Evolutionary conservation across 2,113 vertebrate species (phyloP).

Genomic region (Scytalopus superciliaris): DNA sequence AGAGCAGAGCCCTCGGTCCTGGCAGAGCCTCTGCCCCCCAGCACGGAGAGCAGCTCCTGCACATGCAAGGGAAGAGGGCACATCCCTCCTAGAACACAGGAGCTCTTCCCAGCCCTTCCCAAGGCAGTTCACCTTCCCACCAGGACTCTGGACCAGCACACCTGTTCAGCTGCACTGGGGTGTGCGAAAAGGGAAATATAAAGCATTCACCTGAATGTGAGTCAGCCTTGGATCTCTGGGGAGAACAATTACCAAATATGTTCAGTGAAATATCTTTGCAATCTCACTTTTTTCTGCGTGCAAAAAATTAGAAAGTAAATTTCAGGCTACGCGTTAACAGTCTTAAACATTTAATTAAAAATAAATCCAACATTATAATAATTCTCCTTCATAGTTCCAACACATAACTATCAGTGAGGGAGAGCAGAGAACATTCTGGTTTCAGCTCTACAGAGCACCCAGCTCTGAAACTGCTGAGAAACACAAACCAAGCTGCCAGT

Average conservation of each 20-base stretch:
- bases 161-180: rapidly evolving
- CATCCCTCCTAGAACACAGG: rapidly evolving
- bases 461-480: background rate
- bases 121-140: background rate
- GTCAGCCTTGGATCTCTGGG: background rate
- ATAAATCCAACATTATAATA: background rate
- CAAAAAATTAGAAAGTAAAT: background rate
- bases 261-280: background rate
- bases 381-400: background rate
- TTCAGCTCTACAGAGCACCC: background rate
- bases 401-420: background rate
- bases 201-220: background rate
- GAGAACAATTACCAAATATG: background rate
- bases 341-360: background rate
- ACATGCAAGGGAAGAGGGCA: background rate
- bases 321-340: background rate
- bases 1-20: background rate
- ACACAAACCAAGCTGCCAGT: background rate
- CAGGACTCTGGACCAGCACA: background rate
- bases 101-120: background rate
- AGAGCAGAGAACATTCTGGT: background rate
- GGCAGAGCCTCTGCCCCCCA: background rate
- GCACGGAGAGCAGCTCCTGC: background rate
- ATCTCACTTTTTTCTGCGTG: background rate
- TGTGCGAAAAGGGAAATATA: background rate